Evolutionary conservation across 2,888 invertebrate species (phyloP), one percentile per base, ranked within the genome.

Genomic region (Gisinianus flammeolus): DNA sequence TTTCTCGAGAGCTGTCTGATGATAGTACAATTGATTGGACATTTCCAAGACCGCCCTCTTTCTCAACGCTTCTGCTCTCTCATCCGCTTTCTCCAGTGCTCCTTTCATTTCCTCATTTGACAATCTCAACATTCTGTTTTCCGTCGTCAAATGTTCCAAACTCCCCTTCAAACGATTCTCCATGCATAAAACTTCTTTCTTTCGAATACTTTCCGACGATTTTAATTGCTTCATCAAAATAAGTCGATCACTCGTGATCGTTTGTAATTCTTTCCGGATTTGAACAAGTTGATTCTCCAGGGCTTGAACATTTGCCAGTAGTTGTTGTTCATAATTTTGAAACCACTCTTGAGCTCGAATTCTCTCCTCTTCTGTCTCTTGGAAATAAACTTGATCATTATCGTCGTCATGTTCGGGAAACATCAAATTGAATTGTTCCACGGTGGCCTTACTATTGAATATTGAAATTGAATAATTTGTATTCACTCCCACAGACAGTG

Each of bases 1-100:
- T 44, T 77, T 77, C 30, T 77, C 77, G 22, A 77, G 31, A 28
- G 71, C 71, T 0, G 71, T 77, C 31, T 77, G 77, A 33, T 77
- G 71, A 22, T 66, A 35, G 19, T 28, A 52, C 6, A 71, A 31
- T 33, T 77, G 77, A 30, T 66, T 64, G 0, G 77, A 62, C 24
- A 71, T 24, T 22, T 77, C 77, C 6, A 35, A n/a, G 1, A 33
- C 35, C 0, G 77, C 77, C n/a, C 30, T 58, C 33, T 62, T 68
- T 22, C 22, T 77, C 26, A 71, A 26, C 5, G 64, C 33, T 24
- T 52, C 64, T 12, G 62, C 26, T 19, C 66, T n/a, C 16, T 44
- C 66, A 8, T 77, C 52, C 4, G 62, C 44, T 52, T 30, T 62
- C 8, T 35, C 24, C 52, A 77, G 19, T 8, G 44, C 30, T 0